phyloP scores from a whole-genome alignment of 37 sponge, comb jelly and placozoan genomes.

The Halichondria panicea region DNA sequence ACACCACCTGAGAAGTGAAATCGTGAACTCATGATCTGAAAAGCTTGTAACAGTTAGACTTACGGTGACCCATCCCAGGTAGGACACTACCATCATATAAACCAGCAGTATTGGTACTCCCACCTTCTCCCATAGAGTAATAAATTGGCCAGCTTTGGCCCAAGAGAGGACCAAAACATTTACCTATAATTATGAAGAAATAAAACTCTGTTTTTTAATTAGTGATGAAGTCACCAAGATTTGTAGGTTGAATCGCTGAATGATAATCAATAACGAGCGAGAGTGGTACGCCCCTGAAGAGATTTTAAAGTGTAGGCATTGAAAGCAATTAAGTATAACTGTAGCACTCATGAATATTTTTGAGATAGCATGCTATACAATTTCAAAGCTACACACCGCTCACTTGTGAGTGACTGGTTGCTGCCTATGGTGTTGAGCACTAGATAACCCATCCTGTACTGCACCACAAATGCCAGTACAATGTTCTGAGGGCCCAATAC shows the following conservation, averaged over 20 bases:
- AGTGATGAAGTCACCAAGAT: constrained; percentile 34
- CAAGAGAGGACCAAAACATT: constrained; percentile 30
- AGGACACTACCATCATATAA: constrained; percentile 7
- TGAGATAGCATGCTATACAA: neutral
- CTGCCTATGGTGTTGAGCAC: constrained; percentile 41
- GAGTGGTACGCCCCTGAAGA: constrained; percentile 43
- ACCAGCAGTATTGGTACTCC: constrained; percentile 8
- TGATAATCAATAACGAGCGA: constrained; percentile 20
- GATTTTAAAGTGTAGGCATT: neutral
- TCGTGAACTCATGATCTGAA: neutral
- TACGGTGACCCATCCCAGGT: constrained; percentile 31
- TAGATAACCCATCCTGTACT: constrained; percentile 59
- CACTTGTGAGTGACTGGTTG: constrained; percentile 42
- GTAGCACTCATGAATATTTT: no score
- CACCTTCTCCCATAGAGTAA: constrained; percentile 24
- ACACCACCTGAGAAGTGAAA: constrained; percentile 13
- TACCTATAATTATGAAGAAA: no score
- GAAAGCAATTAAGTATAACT: neutral
- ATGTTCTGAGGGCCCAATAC: constrained; percentile 53
- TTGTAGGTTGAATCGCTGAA: constrained; percentile 30
- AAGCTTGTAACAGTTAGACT: neutral
- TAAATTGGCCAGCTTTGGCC: constrained; percentile 19
- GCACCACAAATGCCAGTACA: constrained; percentile 48
- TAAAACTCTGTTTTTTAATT: no score
- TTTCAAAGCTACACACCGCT: neutral